Evolutionary conservation across 2,113 vertebrate species (phyloP), one percentile per base, ranked within the genome.

Genomic region (Apteryx mantelli): DNA sequence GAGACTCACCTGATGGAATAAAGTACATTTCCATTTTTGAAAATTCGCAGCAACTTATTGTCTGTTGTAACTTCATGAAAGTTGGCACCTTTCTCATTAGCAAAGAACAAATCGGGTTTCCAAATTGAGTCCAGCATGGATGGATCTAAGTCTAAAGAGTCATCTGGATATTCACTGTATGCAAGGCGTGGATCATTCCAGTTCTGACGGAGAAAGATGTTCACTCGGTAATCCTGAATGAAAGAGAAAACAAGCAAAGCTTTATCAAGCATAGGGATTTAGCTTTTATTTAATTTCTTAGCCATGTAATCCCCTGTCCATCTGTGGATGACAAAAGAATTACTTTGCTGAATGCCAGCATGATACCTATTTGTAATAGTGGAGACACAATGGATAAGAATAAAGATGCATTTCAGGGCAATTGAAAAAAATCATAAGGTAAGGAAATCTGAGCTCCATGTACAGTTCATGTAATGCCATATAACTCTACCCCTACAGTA

Each of bases 61-160:
- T 99, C 99, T 50, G 99, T 99, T 24, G 99, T 99, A 79, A 99
- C 99, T 97, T 99, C 99, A 6, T 99, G 99, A 95, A 99, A 99
- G 93, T 99, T 99, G 48, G 99, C 99, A 60, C 99, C 99, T 94
- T 99, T 99, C 97, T 99, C 99, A 64, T 99, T 99, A 93, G 99
- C 99, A 94, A 99, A 99, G 95, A 99, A 99, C 88, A 99, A 97
- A 93, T 99, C 99, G 19, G 99, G 99, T 97, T 99, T 99, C 99
- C 99, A 99, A 80, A 99, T 99, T 80, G 99, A 99, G 97, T 99
- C 99, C 94, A 99, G 81, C 99, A 99, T 99, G 50, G 99, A 99
- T 13, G 99, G 99, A 97, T 99, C 99, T 88, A 99, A 96, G 94
- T 99, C 99, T 94, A 99, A 97, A n/a, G 99, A 99, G 95, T 99